A percentile compares a stretch with the other conserved stretches of the same genome.
Conservation (phyloP, 2,888 invertebrate species). For the Troglohyphantes excavatus region DNA sequence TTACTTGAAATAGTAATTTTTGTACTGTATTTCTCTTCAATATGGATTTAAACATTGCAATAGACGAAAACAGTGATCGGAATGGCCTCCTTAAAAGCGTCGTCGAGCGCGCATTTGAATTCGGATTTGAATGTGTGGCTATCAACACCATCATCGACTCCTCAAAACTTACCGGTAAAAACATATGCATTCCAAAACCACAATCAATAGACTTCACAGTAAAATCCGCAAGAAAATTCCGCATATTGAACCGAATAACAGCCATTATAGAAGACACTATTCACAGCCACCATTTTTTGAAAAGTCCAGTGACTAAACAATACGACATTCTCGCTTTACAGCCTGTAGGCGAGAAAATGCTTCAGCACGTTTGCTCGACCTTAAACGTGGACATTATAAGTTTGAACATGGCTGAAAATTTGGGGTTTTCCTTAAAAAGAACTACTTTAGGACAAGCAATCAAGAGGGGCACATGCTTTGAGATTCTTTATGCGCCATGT, state of each 20-base stretch:
- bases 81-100: background rate
- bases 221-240: constrained; percentile 25
- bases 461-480: constrained; percentile 52
- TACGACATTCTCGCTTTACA: constrained; percentile 71
- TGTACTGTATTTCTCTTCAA: background rate
- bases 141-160: constrained; percentile 67
- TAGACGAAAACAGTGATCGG: background rate
- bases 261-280: constrained; percentile 58
- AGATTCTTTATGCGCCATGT: constrained; percentile 69
- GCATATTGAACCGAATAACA: constrained; percentile 58
- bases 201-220: constrained; percentile 28
- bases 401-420: constrained; percentile 54
- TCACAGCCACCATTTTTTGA: constrained; percentile 60
- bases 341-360: constrained; percentile 61
- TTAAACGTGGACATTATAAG: constrained; percentile 67
- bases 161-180: constrained; percentile 42
- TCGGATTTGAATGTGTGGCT: constrained; percentile 68
- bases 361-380: constrained; percentile 41
- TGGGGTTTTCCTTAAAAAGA: constrained; percentile 63
- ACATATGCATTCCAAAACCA: constrained; percentile 65
- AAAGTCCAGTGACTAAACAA: constrained; percentile 48
- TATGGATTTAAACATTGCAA: constrained; percentile 65
- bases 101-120: constrained; percentile 54
- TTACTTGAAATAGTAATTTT: background rate
- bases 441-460: constrained; percentile 39